Evolutionary conservation across 2,113 vertebrate genomes (phyloP).

Genomic region (Geococcyx californianus): DNA sequence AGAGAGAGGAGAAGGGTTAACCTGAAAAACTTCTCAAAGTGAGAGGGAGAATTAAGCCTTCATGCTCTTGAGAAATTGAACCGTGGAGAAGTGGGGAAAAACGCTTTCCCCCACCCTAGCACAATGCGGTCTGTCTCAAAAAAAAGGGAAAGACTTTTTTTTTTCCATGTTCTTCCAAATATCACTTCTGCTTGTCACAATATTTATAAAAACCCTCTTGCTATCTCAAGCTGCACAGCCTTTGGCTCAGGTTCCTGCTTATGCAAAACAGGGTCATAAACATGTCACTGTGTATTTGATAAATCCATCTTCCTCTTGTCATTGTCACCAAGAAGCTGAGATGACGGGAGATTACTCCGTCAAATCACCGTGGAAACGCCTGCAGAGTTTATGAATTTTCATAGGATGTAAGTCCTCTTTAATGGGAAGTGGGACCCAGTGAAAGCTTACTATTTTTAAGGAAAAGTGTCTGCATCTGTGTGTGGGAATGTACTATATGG

Average conservation of each 20-base stretch:
- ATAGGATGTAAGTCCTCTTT: conserved; percentile 63
- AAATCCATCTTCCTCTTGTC: conserved; percentile 78
- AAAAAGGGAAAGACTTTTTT: neutral
- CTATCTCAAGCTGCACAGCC: conserved; percentile 66
- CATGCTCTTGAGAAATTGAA: neutral
- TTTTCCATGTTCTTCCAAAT: conserved; percentile 65
- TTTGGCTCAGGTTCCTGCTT: conserved; percentile 67
- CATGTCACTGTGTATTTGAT: conserved; percentile 74
- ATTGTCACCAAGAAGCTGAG: conserved; percentile 73
- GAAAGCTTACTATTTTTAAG: conserved; percentile 43
- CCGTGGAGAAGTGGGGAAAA: neutral
- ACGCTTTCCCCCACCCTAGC: neutral
- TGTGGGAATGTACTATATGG: neutral
- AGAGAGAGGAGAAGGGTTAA: conserved; percentile 22
- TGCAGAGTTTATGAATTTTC: conserved; percentile 74
- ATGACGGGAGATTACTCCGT: conserved; percentile 73
- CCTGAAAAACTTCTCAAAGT: conserved; percentile 18
- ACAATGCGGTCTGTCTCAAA: neutral
- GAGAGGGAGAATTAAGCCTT: neutral
- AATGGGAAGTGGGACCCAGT: conserved; percentile 53
- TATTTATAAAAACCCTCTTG: conserved; percentile 66
- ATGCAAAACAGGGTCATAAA: conserved; percentile 74
- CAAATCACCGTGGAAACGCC: conserved; percentile 68
- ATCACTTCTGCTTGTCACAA: conserved; percentile 72
- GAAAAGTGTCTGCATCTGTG: neutral